phyloP scores from a whole-genome alignment of 2,888 invertebrate species.

The Cephalotes varians region DNA sequence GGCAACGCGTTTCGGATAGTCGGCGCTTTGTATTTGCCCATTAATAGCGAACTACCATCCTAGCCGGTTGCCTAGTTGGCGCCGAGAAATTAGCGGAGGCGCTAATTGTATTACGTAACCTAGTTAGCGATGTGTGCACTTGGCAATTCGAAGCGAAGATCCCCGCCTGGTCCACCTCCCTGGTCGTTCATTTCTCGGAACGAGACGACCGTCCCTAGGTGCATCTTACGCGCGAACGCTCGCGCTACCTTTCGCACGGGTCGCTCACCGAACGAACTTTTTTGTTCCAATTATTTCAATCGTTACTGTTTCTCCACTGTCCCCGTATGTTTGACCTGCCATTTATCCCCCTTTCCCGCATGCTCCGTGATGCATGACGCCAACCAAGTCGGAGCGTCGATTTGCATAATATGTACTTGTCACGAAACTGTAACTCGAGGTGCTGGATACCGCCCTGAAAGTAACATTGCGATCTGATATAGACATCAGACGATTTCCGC shows the following conservation, averaged over 20 bases:
- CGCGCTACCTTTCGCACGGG: slow-evolving; percentile 20
- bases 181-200: neutral
- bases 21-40: slow-evolving; percentile 83
- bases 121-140: slow-evolving; percentile 81
- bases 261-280: slow-evolving; percentile 62
- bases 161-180: slow-evolving; percentile 30
- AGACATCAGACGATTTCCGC: neutral
- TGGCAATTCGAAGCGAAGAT: slow-evolving; percentile 78
- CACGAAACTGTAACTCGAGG: neutral
- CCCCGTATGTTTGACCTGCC: neutral
- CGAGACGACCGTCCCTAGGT: neutral
- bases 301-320: slow-evolving; percentile 12
- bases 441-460: neutral
- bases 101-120: slow-evolving; percentile 84
- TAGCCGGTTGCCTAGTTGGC: slow-evolving; percentile 79
- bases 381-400: slow-evolving; percentile 13
- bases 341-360: neutral
- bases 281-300: slow-evolving; percentile 71
- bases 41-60: slow-evolving; percentile 83
- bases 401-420: slow-evolving; percentile 41
- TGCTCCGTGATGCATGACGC: slow-evolving; percentile 17
- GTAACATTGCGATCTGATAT: neutral
- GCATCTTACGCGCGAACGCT: slow-evolving; percentile 23
- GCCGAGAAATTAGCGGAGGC: slow-evolving; percentile 83
- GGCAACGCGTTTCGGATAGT: slow-evolving; percentile 76